Percentiles rank a stretch among this genome's conserved stretches.
Conservation (phyloP, 2,113 vertebrate species). For the Caretta caretta region DNA sequence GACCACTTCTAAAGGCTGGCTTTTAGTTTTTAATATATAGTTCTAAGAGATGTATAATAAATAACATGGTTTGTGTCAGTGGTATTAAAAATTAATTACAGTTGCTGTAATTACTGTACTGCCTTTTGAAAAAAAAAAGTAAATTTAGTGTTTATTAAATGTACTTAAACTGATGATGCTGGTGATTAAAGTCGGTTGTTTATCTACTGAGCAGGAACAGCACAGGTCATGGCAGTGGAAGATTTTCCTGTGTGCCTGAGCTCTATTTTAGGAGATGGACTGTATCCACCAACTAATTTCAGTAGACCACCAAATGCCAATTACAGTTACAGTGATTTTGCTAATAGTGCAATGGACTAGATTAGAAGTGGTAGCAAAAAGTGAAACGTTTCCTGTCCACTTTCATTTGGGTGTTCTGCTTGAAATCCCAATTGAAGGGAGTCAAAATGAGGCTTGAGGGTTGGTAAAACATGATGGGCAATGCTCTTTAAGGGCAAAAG, state of each 20-base stretch:
- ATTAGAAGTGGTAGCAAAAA: background rate
- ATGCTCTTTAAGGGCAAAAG: fast-evolving
- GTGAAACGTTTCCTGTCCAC: background rate
- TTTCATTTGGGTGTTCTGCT: background rate
- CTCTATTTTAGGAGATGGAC: background rate
- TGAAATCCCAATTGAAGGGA: fast-evolving
- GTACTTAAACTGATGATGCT: background rate
- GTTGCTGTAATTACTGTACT: background rate
- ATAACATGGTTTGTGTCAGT: background rate
- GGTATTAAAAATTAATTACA: background rate
- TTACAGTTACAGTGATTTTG: background rate
- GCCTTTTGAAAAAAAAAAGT: background rate
- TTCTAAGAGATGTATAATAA: background rate
- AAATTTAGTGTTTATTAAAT: background rate
- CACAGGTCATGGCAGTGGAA: background rate
- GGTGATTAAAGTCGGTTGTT: background rate
- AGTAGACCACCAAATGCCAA: background rate
- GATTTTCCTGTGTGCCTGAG: background rate
- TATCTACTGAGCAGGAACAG: background rate
- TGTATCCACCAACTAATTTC: background rate
- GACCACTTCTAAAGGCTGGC: background rate
- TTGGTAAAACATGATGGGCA: fast-evolving
- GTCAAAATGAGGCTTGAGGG: fast-evolving
- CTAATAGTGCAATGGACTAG: no score
- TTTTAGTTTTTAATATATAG: background rate